Conservation (phyloP, 2,113 vertebrate genomes). For the Engystomops pustulosus region DNA sequence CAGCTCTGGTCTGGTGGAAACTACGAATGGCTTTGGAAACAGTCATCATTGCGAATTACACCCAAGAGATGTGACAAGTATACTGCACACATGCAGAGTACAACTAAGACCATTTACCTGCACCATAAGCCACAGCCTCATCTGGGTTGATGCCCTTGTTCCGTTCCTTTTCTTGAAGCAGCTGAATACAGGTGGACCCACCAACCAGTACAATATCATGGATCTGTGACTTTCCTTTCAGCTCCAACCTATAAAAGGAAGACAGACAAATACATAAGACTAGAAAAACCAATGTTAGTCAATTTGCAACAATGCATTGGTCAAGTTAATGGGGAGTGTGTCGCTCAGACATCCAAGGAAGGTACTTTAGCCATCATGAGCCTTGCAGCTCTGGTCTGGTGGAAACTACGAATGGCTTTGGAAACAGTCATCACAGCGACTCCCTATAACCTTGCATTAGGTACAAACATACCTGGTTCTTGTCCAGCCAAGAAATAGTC, state of each 20-base stretch:
- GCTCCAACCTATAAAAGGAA: conserved; percentile 73
- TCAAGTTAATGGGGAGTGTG: too few relatives aligned
- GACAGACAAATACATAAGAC: too few relatives aligned
- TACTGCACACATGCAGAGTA: too few relatives aligned
- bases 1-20: conserved; percentile 72
- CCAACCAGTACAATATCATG: conserved; percentile 87
- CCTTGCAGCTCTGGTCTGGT: conserved; percentile 64
- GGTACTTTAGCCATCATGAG: conserved; percentile 64
- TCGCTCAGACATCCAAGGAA: conserved; percentile 79
- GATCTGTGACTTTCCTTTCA: conserved; percentile 88
- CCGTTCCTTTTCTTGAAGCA: conserved; percentile 87
- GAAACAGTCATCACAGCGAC: conserved; percentile 79
- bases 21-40: conserved; percentile 76
- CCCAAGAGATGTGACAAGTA: too few relatives aligned
- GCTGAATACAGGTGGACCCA: conserved; percentile 88
- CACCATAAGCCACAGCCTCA: conserved; percentile 88
- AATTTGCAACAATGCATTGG: too few relatives aligned
- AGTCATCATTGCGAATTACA: conserved; percentile 79
- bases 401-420: conserved; percentile 76
- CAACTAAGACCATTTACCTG: conserved; percentile 82
- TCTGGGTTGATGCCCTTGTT: conserved; percentile 93
- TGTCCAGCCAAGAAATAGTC: conserved; percentile 90
- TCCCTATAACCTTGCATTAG: neutral
- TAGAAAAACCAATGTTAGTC: too few relatives aligned
- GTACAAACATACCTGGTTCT: conserved; percentile 77